These are phyloP conservation scores for Hybos culiciformis DNA, from an alignment of 2,888 invertebrate species.

Conservation along the genomic window DNA sequence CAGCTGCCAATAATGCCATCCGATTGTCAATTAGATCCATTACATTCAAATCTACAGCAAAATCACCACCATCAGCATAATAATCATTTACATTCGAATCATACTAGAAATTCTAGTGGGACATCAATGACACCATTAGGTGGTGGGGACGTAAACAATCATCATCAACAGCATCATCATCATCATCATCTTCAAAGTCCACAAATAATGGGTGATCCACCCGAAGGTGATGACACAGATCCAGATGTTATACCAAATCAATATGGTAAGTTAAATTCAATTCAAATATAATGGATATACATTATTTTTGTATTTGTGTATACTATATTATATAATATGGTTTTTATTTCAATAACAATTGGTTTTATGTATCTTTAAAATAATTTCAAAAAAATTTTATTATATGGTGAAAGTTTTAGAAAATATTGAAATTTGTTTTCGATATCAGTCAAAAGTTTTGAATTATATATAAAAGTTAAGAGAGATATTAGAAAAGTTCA, in stretches of 20 bases:
- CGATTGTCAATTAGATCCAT: slow-evolving; percentile 35
- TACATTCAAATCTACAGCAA: slow-evolving; percentile 20
- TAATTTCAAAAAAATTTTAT: no score
- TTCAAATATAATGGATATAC: no score
- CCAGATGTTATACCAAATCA: slow-evolving; percentile 81
- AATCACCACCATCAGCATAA: slow-evolving; percentile 24
- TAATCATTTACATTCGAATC: slow-evolving; percentile 30
- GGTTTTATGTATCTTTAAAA: no score
- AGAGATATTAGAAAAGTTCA: no score
- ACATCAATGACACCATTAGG: slow-evolving; percentile 15
- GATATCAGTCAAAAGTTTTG: no score
- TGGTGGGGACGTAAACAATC: slow-evolving; percentile 40
- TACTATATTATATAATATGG: no score
- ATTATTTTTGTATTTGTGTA: no score
- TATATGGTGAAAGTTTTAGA: no score
- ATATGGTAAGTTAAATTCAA: slow-evolving; percentile 51
- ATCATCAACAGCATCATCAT: slow-evolving; percentile 24
- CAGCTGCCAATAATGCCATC: slow-evolving; percentile 34
- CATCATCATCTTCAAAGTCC: slow-evolving; percentile 34
- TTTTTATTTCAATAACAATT: no score
- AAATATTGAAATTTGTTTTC: no score
- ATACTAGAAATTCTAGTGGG: slow-evolving; percentile 26
- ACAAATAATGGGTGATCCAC: slow-evolving; percentile 31
- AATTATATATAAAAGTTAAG: no score
- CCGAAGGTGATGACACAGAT: slow-evolving; percentile 50